Conservation (phyloP, 1,140 invertebrate species). For the Protaetia brevitarsis region DNA sequence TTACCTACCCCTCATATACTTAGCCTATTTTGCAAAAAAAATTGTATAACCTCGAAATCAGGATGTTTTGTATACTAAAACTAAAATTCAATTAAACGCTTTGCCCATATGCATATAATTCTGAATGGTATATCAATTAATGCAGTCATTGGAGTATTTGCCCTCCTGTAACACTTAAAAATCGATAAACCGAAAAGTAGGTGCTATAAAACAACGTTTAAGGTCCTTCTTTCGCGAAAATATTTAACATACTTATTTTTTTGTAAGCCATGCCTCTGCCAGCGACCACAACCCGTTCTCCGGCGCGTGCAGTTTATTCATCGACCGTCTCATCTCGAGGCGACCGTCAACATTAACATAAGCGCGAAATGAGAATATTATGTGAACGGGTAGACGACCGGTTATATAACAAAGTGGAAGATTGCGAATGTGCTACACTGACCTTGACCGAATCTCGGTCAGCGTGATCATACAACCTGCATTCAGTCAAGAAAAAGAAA, state of each 20-base stretch:
- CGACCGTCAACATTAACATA: not conserved
- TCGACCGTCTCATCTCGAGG: not conserved
- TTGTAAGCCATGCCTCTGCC: too few relatives aligned
- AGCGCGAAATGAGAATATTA: constrained; percentile 1
- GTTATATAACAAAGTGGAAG: constrained; percentile 19
- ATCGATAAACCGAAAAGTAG: not conserved
- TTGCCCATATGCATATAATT: not conserved
- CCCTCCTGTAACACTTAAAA: not conserved
- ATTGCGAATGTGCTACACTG: not conserved
- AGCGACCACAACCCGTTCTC: not conserved
- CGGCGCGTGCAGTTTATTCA: not conserved
- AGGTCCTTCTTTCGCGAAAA: not conserved
- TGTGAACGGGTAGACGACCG: constrained; percentile 18
- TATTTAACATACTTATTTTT: not conserved
- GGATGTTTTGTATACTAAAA: too few relatives aligned
- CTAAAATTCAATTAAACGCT: too few relatives aligned
- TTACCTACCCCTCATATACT: too few relatives aligned
- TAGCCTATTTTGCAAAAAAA: too few relatives aligned
- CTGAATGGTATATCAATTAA: not conserved
- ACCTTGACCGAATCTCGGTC: constrained; percentile 19
- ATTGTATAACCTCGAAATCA: too few relatives aligned
- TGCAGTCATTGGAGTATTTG: not conserved
- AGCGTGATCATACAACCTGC: not conserved
- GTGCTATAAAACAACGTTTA: not conserved
- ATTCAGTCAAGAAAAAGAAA: not conserved